Evolutionary conservation across 2,113 vertebrate species (phyloP).

Genomic region (Ophiodon elongatus): DNA sequence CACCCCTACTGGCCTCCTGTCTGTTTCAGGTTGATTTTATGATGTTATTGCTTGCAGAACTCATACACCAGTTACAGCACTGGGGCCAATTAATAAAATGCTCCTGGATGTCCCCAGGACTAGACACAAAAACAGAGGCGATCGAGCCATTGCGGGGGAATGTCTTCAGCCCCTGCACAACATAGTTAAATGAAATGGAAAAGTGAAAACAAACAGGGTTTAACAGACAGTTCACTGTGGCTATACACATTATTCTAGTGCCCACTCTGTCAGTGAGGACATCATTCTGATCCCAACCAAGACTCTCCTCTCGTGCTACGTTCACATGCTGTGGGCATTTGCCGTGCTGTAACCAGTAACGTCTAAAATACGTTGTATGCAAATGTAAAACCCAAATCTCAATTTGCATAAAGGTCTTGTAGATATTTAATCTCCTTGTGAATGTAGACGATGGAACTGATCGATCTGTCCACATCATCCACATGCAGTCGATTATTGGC

Average conservation of each 20-base stretch:
- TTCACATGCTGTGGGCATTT: neutral
- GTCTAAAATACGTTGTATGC: neutral
- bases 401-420: neutral
- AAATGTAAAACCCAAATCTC: neutral
- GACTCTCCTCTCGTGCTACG: conserved; percentile 14
- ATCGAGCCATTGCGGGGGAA: no score
- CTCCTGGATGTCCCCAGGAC: neutral
- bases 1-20: neutral
- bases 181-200: neutral
- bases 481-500: no score
- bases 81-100: neutral
- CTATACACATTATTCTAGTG: neutral
- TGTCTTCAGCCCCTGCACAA: neutral
- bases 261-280: neutral
- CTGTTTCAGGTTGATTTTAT: neutral
- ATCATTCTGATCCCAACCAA: neutral
- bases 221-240: neutral
- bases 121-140: neutral
- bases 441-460: no score
- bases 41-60: neutral
- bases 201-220: neutral
- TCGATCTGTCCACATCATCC: no score
- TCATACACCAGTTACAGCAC: neutral
- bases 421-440: no score
- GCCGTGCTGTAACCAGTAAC: neutral